Evolutionary conservation across 2,888 invertebrate species (phyloP).

Genomic region (Drosophila anceps): DNA sequence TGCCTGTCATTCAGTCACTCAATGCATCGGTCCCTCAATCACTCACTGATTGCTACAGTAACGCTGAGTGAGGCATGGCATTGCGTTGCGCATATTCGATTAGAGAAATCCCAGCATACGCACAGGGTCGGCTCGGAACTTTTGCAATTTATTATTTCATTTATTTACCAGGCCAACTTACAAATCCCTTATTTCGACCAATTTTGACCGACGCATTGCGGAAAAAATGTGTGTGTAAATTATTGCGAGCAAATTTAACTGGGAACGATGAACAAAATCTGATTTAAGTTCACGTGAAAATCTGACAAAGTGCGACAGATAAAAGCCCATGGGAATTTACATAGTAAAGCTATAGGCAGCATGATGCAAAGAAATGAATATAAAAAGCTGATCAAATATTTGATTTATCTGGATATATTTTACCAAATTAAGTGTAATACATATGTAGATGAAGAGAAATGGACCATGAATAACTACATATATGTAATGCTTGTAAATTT

Average conservation of each 20-base stretch:
- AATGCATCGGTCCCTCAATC: constrained; percentile 14
- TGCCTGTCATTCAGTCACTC: constrained; percentile 24
- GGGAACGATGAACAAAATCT: constrained; percentile 49
- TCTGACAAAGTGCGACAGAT: constrained; percentile 8
- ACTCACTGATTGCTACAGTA: constrained; percentile 6
- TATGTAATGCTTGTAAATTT: constrained; percentile 1
- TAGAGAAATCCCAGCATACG: constrained; percentile 61
- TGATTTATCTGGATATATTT: not conserved
- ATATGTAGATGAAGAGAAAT: not conserved
- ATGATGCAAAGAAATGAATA: not conserved
- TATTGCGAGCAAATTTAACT: constrained; percentile 66
- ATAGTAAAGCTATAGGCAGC: not conserved
- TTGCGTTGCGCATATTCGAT: constrained; percentile 73
- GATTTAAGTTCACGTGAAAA: constrained; percentile 62
- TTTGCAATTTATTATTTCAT: constrained; percentile 77
- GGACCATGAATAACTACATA: not conserved
- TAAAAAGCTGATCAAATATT: not conserved
- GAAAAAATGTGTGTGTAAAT: constrained; percentile 62
- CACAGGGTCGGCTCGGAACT: constrained; percentile 47
- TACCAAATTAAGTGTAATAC: not conserved
- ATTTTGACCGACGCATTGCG: constrained; percentile 47
- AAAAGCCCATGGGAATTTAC: constrained; percentile 4
- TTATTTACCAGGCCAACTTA: constrained; percentile 76
- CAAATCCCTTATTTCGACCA: constrained; percentile 48
- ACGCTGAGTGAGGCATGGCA: not conserved